Percentiles rank a stretch among this genome's conserved stretches.
These are phyloP conservation scores for Tetrapedia diversipes DNA, from an alignment of 2,888 invertebrate genomes.

Conservation along the genomic window DNA sequence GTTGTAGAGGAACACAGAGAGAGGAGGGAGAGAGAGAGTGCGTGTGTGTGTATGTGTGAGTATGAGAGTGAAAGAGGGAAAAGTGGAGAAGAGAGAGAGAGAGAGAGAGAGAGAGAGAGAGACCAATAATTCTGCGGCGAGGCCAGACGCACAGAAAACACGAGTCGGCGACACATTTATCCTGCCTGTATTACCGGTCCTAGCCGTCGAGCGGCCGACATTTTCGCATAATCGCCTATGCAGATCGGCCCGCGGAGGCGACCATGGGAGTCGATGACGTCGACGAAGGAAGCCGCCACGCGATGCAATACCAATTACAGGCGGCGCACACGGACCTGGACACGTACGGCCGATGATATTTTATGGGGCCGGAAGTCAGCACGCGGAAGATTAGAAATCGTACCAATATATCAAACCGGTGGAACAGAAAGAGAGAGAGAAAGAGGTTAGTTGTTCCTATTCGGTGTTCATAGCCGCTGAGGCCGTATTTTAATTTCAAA, in stretches of 20 bases:
- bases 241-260: slow-evolving; percentile 36
- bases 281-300: slow-evolving; percentile 40
- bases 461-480: slow-evolving; percentile 40
- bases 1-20: too few relatives aligned
- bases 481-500: slow-evolving; percentile 45
- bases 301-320: slow-evolving; percentile 62
- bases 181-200: slow-evolving; percentile 34
- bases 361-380: slow-evolving; percentile 38
- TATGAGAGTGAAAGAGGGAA: too few relatives aligned
- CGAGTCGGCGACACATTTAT: slow-evolving; percentile 47
- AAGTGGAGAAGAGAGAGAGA: background rate
- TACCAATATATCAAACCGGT: slow-evolving; percentile 38
- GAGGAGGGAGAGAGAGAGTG: too few relatives aligned
- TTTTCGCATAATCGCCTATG: slow-evolving; percentile 51
- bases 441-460: slow-evolving; percentile 26
- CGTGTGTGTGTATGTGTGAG: too few relatives aligned
- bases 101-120: too few relatives aligned
- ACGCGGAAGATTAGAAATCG: slow-evolving; percentile 60
- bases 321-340: slow-evolving; percentile 28
- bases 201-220: background rate
- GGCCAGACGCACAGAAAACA: slow-evolving; percentile 28
- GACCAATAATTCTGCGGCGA: slow-evolving; percentile 36
- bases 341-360: slow-evolving; percentile 52
- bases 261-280: slow-evolving; percentile 30
- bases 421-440: too few relatives aligned